Evolutionary conservation across 1,140 invertebrate genomes (phyloP), one percentile per base, ranked within the genome.

Genomic region (Adoxophyes honmai): DNA sequence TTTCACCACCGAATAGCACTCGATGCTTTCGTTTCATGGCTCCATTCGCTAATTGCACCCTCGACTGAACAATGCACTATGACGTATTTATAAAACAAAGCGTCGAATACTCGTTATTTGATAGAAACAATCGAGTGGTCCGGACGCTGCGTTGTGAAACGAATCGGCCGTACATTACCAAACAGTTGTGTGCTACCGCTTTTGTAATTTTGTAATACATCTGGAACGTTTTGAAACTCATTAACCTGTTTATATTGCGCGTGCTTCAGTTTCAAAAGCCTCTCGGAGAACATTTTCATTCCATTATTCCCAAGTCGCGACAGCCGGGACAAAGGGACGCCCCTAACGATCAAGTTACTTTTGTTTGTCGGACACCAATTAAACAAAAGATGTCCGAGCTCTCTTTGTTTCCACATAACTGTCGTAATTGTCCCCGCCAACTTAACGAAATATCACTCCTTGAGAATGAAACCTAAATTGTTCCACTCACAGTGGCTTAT

Each of bases 221-320:
- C 81, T 88, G 83, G 81, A 86, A 86, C 81, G 86, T 88, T 88
- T 86, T 84, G 83, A 84, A 88, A 88, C 80, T 77, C 85, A 88
- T 85, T 86, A 86, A 86, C 81, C 79, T 85, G 80, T 85, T 88
- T 84, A 73, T 86, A 82, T 81, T 81, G 72, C 73, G 70, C 73
- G 73, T 72, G 74, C 78, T 76, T 73, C 52, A 73, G 66, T 80
- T 75, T 76, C 75, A 75, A 82, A 78, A 75, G 71, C 65, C 65
- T 68, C 60, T 73, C 66, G 80, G 81, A 84, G 79, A 75, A 82
- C 73, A 59, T 70, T 70, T 57, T 71, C 68, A 74, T 70, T 66
- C 64, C 51, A 65, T 62, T 55, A 63, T 74, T 78, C 67, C 65
- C 58, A 62, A 62, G 61, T 58, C 57, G 51, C 57, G 59, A 68